phyloP scores from a whole-genome alignment of 2,797 vertebrate species.

The Microtus agrestis region DNA sequence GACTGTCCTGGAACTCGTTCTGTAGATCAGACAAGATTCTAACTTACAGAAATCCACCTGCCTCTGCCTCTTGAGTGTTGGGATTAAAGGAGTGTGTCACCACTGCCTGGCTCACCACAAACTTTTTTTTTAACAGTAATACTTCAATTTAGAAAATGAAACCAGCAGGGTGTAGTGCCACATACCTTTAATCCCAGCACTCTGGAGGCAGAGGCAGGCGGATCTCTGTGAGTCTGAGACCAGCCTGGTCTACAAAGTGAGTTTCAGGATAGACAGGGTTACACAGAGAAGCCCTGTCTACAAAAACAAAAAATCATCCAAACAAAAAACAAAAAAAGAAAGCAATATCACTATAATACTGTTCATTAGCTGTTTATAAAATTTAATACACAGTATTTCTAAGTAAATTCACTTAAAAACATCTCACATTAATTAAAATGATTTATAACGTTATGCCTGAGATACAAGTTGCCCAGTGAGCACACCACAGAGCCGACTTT shows the following conservation, averaged over 20 bases:
- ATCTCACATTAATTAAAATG: slow-evolving; percentile 6
- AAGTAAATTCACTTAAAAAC: slow-evolving; percentile 1
- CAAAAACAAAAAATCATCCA: background rate
- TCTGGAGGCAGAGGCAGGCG: background rate
- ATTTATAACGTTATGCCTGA: background rate
- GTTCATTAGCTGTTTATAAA: background rate
- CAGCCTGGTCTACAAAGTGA: background rate
- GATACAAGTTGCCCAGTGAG: too few relatives aligned
- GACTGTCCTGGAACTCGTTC: too few relatives aligned
- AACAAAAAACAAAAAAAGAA: background rate
- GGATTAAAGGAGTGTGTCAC: too few relatives aligned
- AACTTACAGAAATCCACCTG: too few relatives aligned
- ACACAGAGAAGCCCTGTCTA: background rate
- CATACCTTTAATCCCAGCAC: background rate
- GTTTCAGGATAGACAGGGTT: background rate
- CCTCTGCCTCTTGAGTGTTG: too few relatives aligned
- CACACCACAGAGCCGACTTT: too few relatives aligned
- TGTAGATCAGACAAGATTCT: too few relatives aligned
- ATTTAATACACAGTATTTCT: background rate
- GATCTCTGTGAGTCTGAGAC: background rate
- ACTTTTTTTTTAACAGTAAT: slow-evolving; percentile 11
- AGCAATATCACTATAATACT: background rate
- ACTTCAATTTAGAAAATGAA: background rate
- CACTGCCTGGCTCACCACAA: too few relatives aligned
- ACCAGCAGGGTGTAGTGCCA: background rate